Conservation (phyloP, 1,140 invertebrate genomes). For the Dendroctonus valens region DNA sequence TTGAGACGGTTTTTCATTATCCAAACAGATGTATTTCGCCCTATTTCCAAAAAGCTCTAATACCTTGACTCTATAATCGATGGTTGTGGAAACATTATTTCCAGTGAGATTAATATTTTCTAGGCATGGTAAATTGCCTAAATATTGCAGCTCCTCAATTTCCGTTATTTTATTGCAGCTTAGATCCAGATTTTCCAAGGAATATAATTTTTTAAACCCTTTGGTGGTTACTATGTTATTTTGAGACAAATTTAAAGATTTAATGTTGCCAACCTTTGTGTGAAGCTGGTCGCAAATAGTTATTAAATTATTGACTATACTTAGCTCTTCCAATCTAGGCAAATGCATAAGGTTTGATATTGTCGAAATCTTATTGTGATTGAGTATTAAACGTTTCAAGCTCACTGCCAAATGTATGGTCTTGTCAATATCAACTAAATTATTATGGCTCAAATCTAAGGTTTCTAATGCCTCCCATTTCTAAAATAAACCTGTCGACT, state of each 20-base stretch:
- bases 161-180: slow-evolving; percentile 81
- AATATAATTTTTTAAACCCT: slow-evolving; percentile 81
- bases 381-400: slow-evolving; percentile 69
- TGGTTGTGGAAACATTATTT: slow-evolving; percentile 82
- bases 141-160: slow-evolving; percentile 76
- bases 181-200: slow-evolving; percentile 80
- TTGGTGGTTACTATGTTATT: slow-evolving; percentile 76
- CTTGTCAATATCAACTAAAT: slow-evolving; percentile 74
- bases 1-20: slow-evolving; percentile 82
- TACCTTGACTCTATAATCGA: slow-evolving; percentile 89
- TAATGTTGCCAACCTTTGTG: slow-evolving; percentile 84
- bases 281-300: slow-evolving; percentile 72
- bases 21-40: slow-evolving; percentile 75
- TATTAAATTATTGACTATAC: slow-evolving; percentile 76
- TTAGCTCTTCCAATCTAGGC: slow-evolving; percentile 71
- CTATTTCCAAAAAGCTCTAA: slow-evolving; percentile 78
- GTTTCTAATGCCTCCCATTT: slow-evolving; percentile 66
- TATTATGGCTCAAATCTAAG: slow-evolving; percentile 78
- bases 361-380: slow-evolving; percentile 72
- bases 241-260: slow-evolving; percentile 80
- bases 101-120: slow-evolving; percentile 82
- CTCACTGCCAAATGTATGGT: slow-evolving; percentile 77
- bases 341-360: slow-evolving; percentile 78
- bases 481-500: slow-evolving; percentile 45
- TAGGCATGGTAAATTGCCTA: slow-evolving; percentile 80